phyloP scores from a whole-genome alignment of 2,797 vertebrate genomes.

The Vireo griseus region DNA sequence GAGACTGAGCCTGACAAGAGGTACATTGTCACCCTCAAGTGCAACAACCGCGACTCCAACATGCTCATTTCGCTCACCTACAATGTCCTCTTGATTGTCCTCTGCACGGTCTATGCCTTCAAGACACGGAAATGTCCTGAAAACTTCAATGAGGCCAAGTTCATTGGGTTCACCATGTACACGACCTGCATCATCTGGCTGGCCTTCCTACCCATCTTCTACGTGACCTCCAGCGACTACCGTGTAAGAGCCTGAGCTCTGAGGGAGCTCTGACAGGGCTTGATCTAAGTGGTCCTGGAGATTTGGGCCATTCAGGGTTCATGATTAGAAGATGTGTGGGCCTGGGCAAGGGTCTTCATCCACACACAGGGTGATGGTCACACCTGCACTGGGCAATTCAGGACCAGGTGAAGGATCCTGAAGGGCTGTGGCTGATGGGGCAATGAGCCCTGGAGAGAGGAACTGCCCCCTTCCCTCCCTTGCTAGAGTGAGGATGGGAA shows the following conservation, averaged over 20 bases:
- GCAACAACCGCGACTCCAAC: slow-evolving; percentile 92
- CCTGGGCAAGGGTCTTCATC: neutral
- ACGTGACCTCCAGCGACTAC: slow-evolving; percentile 96
- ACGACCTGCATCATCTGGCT: slow-evolving; percentile 99
- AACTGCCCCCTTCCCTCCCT: accelerated
- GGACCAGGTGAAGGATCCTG: neutral
- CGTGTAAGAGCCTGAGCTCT: slow-evolving; percentile 79
- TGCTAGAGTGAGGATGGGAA: neutral
- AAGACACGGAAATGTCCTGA: slow-evolving; percentile 98
- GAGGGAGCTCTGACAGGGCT: neutral
- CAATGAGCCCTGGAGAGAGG: neutral
- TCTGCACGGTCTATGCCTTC: slow-evolving; percentile 98
- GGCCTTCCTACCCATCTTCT: slow-evolving; percentile 98
- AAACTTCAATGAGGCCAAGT: slow-evolving; percentile 99
- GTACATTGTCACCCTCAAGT: slow-evolving; percentile 93
- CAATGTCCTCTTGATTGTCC: slow-evolving; percentile 93
- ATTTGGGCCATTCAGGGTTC: neutral
- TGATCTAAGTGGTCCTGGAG: neutral
- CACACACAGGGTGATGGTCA: neutral
- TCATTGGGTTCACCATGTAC: slow-evolving; percentile 99
- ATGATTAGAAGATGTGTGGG: neutral
- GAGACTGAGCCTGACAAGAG: slow-evolving; percentile 89
- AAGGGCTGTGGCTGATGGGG: neutral
- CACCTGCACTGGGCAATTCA: neutral
- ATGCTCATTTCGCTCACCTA: slow-evolving; percentile 96